Evolutionary conservation across 92 coral and sea anemone genomes (phyloP), one percentile per base, ranked within the genome.

Genomic region (Meandrina meandrites): DNA sequence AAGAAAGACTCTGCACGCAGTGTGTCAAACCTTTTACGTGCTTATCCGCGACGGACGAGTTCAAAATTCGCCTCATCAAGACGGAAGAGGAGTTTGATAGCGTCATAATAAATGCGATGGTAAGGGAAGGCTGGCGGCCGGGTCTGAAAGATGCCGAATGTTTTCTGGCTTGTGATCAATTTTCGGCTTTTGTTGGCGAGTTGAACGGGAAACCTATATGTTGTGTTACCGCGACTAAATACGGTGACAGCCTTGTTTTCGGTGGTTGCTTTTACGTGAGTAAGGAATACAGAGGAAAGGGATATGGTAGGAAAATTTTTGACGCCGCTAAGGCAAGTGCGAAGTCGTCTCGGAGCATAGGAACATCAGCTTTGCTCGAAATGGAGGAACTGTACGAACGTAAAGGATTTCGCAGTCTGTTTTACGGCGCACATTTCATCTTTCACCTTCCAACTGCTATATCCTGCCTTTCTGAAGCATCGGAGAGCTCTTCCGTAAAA

Each of bases 231-330:
- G 7, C 62, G 22, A 18, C 79, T 18, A 88, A 88, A 83, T 83
- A 83, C 58, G 83, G 57, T 18, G 71, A 77, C 14, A 53, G 36
- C 11, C 83, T 27, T 54, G 67, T 35, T 18, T 50, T 32, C 21
- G 18, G 22, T 47, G 85, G 79, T 8, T 30, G 75, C 48, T 84
- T 0, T 42, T 21, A 84, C 28, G 80, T 89, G 35, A 83, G 81
- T 8, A 42, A 84, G 67, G 89, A 72, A 68, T 89, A 53, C 77
- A 73, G 92, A 84, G 89, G 86, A 18, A 64, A 62, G 53, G 89
- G 89, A 35, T 89, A 78, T 79, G 89, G 92, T 27, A 15, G 5
- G 78, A 31, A 73, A 79, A 47, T 85, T 8, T 81, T 1, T 45
- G 45, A 81, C 82, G 78, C 70, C 40, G 81, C 53, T n/a, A 28